Percentiles rank a stretch among this genome's conserved stretches.
Conservation (phyloP, 2,797 vertebrate genomes). For the Pipistrellus kuhlii region DNA sequence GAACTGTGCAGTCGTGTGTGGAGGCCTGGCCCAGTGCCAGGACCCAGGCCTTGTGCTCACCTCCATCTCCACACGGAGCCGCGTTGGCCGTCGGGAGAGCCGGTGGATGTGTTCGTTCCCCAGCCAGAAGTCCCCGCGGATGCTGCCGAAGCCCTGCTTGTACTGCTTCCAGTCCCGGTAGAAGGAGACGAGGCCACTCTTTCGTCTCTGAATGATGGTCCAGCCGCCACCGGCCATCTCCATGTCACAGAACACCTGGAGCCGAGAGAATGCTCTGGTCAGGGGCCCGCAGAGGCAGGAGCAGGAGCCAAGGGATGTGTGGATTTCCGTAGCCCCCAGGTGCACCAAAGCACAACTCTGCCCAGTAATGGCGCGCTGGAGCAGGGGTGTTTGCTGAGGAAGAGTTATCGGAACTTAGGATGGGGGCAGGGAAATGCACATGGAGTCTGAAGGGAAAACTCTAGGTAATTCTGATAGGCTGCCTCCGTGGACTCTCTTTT, state of each 20-base stretch:
- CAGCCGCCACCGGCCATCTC: slow-evolving; percentile 96
- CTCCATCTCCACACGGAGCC: slow-evolving; percentile 95
- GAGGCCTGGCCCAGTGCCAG: background rate
- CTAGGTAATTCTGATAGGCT: background rate
- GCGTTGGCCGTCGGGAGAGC: slow-evolving; percentile 93
- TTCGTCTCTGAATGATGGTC: slow-evolving; percentile 97
- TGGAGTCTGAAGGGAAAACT: background rate
- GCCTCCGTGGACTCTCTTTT: background rate
- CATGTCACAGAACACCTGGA: slow-evolving; percentile 98
- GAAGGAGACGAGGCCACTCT: slow-evolving; percentile 95
- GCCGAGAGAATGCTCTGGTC: background rate
- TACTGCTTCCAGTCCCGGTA: slow-evolving; percentile 97
- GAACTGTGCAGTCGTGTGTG: accelerated
- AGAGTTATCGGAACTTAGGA: background rate
- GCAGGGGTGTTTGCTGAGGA: background rate
- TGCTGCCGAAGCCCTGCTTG: slow-evolving; percentile 95
- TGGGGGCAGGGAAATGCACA: accelerated
- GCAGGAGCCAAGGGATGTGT: accelerated
- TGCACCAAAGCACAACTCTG: accelerated
- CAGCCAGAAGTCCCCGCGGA: slow-evolving; percentile 98
- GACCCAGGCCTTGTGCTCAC: slow-evolving; percentile 80
- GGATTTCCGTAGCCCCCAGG: background rate
- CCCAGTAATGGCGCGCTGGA: background rate
- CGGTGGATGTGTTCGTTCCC: slow-evolving; percentile 97
- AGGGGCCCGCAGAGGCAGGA: background rate